Base-by-base conservation (phyloP, 23 tunicate genomes). In the Trididemnum miniatum region DNA sequence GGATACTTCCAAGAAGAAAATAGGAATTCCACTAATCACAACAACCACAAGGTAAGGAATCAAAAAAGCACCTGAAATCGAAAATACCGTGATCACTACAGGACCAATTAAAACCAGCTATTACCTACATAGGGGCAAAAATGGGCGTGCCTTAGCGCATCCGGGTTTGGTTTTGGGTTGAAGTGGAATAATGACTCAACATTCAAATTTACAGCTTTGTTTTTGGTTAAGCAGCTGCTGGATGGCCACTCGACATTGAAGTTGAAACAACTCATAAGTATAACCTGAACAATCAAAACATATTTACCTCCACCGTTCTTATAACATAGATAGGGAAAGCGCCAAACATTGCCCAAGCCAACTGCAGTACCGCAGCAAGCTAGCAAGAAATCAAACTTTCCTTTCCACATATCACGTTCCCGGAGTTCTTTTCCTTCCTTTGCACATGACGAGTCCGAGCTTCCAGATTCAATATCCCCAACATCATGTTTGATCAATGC, bases 341-440 rank as follows among this genome's bases (percentile, higher is more conserved):
- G 84, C 98, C 98, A 93, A 20, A 93, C 98, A 80, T 93, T 93
- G 24, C 98, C 98, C 59, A 93, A 65, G 0, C 98, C 98, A 22
- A 93, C 98, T 12, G 98, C 98, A 20, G 93, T 81, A 12, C 98
- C 98, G 44, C 95, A 89, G 77, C 98, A 93, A 24, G 98, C 98
- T 40, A 93, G 83, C 54, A 93, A 60, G 62, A 93, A 93, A 65
- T 93, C 98, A 65, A 93, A 93, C 59, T 81, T 93, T 76, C 98
- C 98, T 2, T 76, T 57, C 98, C 98, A 93, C 84, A 76, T 65
- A 67, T 93, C 98, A 29, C 98, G 71, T 54, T 93, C 84, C 31
- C 89, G 76, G 20, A 89, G 80, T 35, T 86, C 69, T 37, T 94
- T 94, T 26, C 38, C 63, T 60, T 80, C 77, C 36, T 89, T 91